Evolutionary conservation across 37 sponge, comb jelly and placozoan genomes (phyloP).

Genomic region (Geodia barretti): DNA sequence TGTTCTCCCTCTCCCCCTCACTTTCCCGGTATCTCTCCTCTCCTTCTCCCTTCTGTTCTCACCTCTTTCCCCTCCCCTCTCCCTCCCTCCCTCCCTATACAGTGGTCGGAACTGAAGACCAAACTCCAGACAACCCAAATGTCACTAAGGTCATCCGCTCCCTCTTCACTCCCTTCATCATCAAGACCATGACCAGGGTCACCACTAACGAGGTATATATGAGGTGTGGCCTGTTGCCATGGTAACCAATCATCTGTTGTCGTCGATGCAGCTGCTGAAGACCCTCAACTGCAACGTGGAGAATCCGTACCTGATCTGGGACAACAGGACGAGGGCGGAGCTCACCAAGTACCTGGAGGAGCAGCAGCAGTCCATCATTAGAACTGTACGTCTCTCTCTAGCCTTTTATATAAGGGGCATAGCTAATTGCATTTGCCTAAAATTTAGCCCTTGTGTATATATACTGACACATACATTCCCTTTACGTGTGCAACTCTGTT

Average conservation of each 20-base stretch:
- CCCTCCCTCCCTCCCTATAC: background rate
- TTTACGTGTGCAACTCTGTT: no score
- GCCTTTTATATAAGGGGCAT: no score
- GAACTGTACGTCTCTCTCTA: conserved; percentile 69
- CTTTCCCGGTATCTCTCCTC: no score
- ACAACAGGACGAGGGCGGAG: conserved; percentile 94
- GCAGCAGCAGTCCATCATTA: conserved; percentile 82
- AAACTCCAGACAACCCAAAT: conserved; percentile 79
- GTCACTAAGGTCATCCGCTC: conserved; percentile 64
- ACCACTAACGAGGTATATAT: conserved; percentile 61
- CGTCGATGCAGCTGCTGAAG: conserved; percentile 74
- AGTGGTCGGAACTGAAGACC: conserved; percentile 44
- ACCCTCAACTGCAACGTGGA: conserved; percentile 94
- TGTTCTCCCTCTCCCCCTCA: no score
- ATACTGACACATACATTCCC: no score
- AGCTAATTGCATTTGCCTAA: no score
- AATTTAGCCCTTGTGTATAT: no score
- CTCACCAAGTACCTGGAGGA: conserved; percentile 90
- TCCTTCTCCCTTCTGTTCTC: background rate
- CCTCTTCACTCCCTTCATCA: conserved; percentile 85
- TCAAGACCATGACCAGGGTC: conserved; percentile 52
- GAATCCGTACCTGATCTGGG: conserved; percentile 99
- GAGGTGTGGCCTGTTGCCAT: no score
- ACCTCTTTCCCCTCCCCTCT: background rate
- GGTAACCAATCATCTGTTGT: no score